Conservation (phyloP, 2,797 vertebrate species). For the Danionella dracula region DNA sequence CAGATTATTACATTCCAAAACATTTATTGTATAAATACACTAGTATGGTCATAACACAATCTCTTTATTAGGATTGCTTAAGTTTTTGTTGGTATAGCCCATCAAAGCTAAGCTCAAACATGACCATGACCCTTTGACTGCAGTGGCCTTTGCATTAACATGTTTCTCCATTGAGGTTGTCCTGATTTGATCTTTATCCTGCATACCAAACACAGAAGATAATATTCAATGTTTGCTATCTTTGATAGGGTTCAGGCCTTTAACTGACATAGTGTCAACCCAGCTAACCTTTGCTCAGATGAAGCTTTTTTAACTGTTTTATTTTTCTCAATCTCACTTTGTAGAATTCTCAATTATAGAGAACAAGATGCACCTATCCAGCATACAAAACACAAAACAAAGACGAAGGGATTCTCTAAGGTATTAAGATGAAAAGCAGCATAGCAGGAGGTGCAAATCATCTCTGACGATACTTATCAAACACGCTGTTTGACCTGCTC, state of each 20-base stretch:
- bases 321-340: background rate
- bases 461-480: conserved; percentile 6
- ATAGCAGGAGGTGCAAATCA: background rate
- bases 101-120: too few relatives aligned
- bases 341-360: conserved; percentile 14
- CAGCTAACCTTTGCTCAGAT: background rate
- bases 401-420: background rate
- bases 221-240: background rate
- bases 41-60: too few relatives aligned
- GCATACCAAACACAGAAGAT: background rate
- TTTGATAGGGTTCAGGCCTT: background rate
- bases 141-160: background rate
- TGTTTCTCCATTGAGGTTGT: background rate
- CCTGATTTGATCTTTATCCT: background rate
- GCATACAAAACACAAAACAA: conserved; percentile 4
- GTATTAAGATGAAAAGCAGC: conserved; percentile 4
- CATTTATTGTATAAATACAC: too few relatives aligned
- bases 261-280: background rate
- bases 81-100: too few relatives aligned
- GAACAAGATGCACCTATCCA: background rate
- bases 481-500: background rate
- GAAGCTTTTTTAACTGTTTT: background rate
- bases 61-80: too few relatives aligned
- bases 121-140: too few relatives aligned
- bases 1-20: too few relatives aligned